Conservation (phyloP, 1,140 invertebrate species). For the Wiebesia pumilae region DNA sequence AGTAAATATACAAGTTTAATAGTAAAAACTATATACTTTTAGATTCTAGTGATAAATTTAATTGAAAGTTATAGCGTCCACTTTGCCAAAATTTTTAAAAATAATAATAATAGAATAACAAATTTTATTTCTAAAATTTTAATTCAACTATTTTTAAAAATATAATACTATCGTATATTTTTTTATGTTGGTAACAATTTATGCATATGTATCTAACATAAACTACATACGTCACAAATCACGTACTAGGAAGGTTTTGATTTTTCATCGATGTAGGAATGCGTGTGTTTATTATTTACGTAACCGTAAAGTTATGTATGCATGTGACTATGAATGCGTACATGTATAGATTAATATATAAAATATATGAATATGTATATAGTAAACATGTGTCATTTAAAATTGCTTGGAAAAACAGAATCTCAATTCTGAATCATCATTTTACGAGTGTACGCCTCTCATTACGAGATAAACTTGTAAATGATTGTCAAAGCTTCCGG, state of each 20-base stretch:
- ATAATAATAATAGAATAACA: too few species aligned
- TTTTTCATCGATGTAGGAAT: background rate
- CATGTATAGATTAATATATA: background rate
- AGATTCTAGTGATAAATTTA: too few species aligned
- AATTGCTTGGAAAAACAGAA: constrained; percentile 27
- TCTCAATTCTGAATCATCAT: constrained; percentile 13
- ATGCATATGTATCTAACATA: background rate
- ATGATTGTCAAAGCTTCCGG: background rate
- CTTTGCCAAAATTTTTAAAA: too few species aligned
- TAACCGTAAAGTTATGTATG: background rate
- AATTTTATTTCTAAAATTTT: background rate
- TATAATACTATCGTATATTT: background rate
- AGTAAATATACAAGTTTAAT: too few species aligned
- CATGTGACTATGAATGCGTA: background rate
- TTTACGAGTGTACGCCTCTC: background rate
- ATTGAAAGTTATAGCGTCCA: too few species aligned
- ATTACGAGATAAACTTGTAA: constrained; percentile 25
- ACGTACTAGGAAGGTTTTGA: background rate
- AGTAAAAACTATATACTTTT: too few species aligned
- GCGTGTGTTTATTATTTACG: background rate
- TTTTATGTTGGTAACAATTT: background rate
- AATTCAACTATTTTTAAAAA: background rate
- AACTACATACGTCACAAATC: constrained; percentile 10
- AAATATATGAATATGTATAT: too few species aligned
- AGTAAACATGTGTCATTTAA: background rate